phyloP scores from a whole-genome alignment of 2,113 vertebrate genomes.

The Aldabrachelys gigantea region DNA sequence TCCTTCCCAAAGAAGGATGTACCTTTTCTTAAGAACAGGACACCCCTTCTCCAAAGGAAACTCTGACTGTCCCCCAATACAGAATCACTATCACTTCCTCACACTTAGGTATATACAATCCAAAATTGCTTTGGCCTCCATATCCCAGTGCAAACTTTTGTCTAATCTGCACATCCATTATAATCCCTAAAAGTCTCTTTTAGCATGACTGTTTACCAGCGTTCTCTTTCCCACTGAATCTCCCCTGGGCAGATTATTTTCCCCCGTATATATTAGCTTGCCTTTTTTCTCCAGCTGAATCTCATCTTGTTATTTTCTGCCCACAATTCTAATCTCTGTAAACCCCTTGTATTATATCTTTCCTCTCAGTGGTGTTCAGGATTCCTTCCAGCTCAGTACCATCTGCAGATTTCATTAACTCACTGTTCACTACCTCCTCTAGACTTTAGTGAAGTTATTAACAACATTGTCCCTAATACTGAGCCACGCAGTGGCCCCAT shows the following conservation, averaged over 20 bases:
- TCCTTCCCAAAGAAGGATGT: background rate
- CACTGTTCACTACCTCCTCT: slow-evolving; percentile 45
- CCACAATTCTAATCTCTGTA: slow-evolving; percentile 59
- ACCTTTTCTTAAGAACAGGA: background rate
- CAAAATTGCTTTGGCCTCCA: slow-evolving; percentile 23
- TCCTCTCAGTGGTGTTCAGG: slow-evolving; percentile 36
- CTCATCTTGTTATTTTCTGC: slow-evolving; percentile 58
- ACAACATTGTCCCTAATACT: slow-evolving; percentile 41
- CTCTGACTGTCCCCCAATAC: background rate
- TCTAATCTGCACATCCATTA: background rate
- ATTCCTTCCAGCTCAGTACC: slow-evolving; percentile 30
- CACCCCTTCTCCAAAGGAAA: background rate
- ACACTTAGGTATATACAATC: background rate
- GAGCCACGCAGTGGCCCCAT: slow-evolving; percentile 46
- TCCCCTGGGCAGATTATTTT: background rate
- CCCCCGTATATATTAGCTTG: slow-evolving; percentile 3
- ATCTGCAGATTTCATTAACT: slow-evolving; percentile 66
- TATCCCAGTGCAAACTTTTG: background rate
- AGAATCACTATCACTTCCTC: background rate
- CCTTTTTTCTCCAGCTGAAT: slow-evolving; percentile 18
- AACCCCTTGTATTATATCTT: slow-evolving; percentile 54
- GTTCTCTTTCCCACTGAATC: background rate
- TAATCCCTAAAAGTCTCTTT: background rate
- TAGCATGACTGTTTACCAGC: background rate
- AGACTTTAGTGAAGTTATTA: slow-evolving; percentile 57